Conservation (phyloP, 30 jellyfish, hydroid and myxozoan species). For the Turritopsis dohrnii region DNA sequence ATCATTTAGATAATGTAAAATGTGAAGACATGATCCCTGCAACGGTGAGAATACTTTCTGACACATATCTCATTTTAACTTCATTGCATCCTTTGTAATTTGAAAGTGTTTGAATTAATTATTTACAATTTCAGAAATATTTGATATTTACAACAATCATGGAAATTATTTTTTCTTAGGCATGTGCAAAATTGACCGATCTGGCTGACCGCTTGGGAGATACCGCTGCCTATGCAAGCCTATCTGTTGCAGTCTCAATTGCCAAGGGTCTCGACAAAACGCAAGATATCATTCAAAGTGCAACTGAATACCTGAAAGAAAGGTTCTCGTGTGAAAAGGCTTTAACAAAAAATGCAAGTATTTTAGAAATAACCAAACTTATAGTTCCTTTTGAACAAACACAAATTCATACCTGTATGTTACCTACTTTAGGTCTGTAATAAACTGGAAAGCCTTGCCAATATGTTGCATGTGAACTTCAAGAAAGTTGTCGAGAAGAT, state of each 20-base stretch:
- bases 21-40: slow-evolving; percentile 33
- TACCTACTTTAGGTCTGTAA: slow-evolving; percentile 20
- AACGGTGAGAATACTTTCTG: not conserved
- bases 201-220: slow-evolving; percentile 6
- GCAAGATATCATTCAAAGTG: not conserved
- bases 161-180: too few species aligned
- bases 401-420: too few species aligned
- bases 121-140: too few species aligned
- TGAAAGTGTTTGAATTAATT: too few species aligned
- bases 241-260: not conserved
- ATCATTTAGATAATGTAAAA: slow-evolving; percentile 10
- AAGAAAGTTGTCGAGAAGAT: not conserved
- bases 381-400: too few species aligned
- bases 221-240: not conserved
- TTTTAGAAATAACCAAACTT: too few species aligned
- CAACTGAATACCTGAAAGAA: not conserved
- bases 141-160: too few species aligned
- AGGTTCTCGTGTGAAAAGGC: not conserved
- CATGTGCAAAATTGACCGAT: slow-evolving; percentile 14
- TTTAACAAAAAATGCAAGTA: not conserved
- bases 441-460: slow-evolving; percentile 23
- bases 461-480: not conserved
- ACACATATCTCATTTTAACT: too few species aligned
- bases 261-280: slow-evolving; percentile 25
- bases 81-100: too few species aligned